These are phyloP conservation scores for Gymnarchus niloticus DNA, from an alignment of 2,113 vertebrate species.

Conservation along the genomic window DNA sequence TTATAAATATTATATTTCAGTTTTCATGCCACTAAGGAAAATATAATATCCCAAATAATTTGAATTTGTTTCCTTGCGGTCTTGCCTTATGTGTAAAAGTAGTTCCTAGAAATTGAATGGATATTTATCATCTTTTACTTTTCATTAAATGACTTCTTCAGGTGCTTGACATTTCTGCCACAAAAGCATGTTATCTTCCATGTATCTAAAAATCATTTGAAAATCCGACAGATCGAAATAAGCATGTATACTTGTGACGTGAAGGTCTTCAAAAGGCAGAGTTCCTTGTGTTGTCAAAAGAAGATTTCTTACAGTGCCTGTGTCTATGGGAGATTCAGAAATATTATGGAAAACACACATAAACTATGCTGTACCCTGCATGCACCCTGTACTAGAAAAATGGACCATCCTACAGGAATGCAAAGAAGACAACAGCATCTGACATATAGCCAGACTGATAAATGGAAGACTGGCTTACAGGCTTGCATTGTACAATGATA, in stretches of 20 bases:
- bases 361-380: neutral
- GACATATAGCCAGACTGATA: neutral
- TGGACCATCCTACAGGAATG: neutral
- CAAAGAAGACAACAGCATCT: neutral
- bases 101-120: neutral
- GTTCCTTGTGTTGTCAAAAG: neutral
- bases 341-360: neutral
- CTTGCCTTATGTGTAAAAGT: neutral
- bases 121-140: neutral
- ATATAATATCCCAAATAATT: neutral
- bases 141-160: neutral
- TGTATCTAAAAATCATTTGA: neutral
- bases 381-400: neutral
- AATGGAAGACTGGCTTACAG: neutral
- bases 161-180: neutral
- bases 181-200: neutral
- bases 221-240: neutral
- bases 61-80: neutral
- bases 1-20: too few relatives aligned
- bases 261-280: neutral
- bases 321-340: neutral
- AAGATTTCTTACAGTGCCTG: neutral
- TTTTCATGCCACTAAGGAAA: neutral
- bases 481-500: neutral
- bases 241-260: neutral